Percentiles rank a stretch among this genome's conserved stretches.
Conservation (phyloP, 2,797 vertebrate species). For the Sebastes diaconus region DNA sequence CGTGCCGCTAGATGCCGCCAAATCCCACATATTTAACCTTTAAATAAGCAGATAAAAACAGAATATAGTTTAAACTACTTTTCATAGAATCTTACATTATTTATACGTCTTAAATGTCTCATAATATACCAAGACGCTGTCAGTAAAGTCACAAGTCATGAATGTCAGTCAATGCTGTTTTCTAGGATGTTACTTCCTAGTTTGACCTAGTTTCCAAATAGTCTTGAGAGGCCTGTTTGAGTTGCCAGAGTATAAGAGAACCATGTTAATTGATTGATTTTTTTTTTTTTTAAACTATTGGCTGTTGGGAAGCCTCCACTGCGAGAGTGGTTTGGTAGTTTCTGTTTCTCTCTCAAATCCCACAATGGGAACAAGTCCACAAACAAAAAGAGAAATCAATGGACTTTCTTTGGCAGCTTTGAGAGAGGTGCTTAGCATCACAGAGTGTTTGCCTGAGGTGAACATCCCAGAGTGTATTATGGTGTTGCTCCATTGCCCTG, state of each 20-base stretch:
- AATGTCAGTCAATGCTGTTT: conserved; percentile 5
- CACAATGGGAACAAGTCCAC: conserved; percentile 62
- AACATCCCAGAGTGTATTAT: conserved; percentile 75
- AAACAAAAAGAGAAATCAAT: conserved; percentile 73
- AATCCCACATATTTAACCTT: too few species aligned
- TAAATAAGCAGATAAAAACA: not conserved
- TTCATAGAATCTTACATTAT: not conserved
- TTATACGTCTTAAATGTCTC: not conserved
- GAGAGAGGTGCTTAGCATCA: conserved; percentile 73
- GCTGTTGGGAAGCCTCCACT: conserved; percentile 34
- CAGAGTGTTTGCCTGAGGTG: conserved; percentile 71
- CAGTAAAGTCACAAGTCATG: not conserved
- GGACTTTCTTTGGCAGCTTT: conserved; percentile 72
- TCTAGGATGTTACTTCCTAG: conserved; percentile 26
- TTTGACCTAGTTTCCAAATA: conserved; percentile 62
- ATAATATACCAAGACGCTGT: not conserved
- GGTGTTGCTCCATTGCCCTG: conserved; percentile 72
- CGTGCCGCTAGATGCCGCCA: too few species aligned
- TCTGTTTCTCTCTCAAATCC: conserved; percentile 56
- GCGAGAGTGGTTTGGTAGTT: conserved; percentile 18
- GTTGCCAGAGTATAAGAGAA: not conserved
- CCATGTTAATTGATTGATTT: conserved; percentile 61
- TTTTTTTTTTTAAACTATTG: conserved; percentile 28
- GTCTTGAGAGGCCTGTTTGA: conserved; percentile 12
- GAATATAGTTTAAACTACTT: not conserved